phyloP scores from a whole-genome alignment of 1,140 invertebrate genomes.

The Brachionus rotundiformis region DNA sequence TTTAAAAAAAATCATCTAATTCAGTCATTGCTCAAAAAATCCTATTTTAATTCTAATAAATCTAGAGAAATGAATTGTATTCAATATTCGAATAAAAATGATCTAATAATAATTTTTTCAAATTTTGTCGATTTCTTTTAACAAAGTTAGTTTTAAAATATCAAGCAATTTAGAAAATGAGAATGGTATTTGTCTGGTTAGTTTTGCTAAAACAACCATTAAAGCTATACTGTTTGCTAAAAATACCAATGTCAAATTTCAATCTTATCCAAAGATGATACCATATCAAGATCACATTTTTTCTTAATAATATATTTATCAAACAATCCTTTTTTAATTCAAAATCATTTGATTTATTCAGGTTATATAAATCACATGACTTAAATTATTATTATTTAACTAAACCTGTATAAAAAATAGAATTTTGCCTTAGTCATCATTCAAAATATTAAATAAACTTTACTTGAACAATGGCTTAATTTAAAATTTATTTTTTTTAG shows the following conservation, averaged over 20 bases:
- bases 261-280: neutral
- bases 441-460: conserved; percentile 24
- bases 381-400: neutral
- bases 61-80: too few relatives aligned
- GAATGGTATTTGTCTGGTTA: neutral
- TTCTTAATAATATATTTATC: neutral
- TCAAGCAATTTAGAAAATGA: too few relatives aligned
- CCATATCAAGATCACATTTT: neutral
- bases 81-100: too few relatives aligned
- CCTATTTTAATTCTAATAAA: too few relatives aligned
- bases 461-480: conserved; percentile 35
- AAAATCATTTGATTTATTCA: neutral
- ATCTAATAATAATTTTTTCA: too few relatives aligned
- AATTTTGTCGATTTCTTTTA: too few relatives aligned
- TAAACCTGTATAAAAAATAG: conserved; percentile 6
- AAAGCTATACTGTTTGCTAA: neutral
- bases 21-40: too few relatives aligned
- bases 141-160: too few relatives aligned
- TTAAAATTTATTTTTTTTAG: neutral
- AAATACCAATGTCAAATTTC: neutral
- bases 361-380: conserved; percentile 8
- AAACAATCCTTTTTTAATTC: neutral
- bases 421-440: conserved; percentile 38
- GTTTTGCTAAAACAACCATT: neutral
- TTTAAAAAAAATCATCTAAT: too few relatives aligned